Conservation (phyloP, 2,113 vertebrate genomes). For the Parotia lawesii region DNA sequence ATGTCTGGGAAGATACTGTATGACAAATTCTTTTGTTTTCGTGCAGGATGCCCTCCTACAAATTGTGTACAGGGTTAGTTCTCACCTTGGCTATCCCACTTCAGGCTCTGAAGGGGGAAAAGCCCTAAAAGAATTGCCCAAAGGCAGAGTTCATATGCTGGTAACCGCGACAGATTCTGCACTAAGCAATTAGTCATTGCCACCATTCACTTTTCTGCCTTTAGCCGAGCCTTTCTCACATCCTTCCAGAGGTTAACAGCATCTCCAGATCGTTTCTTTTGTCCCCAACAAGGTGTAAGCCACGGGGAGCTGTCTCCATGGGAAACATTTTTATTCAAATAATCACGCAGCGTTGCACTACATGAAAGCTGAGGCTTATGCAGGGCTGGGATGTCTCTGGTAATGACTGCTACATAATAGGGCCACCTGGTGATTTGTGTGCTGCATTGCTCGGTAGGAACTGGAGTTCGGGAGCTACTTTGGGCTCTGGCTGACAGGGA, state of each 20-base stretch:
- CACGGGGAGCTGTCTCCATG: not conserved
- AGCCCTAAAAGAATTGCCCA: not conserved
- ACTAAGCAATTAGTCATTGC: not conserved
- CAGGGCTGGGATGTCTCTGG: constrained; percentile 25
- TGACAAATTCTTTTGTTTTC: not conserved
- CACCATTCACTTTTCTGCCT: not conserved
- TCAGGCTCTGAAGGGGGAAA: not conserved
- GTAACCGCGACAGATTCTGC: not conserved
- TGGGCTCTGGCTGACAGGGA: not conserved
- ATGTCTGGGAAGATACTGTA: not conserved
- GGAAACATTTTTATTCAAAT: not conserved
- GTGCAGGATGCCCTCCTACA: not conserved
- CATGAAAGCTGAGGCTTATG: not conserved
- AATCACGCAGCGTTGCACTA: not conserved
- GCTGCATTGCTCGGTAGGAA: constrained; percentile 29
- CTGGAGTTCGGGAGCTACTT: not conserved
- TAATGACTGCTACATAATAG: constrained; percentile 45
- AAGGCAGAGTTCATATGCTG: not conserved
- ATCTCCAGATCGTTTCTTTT: not conserved
- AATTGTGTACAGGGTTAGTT: not conserved
- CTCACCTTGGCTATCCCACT: not conserved
- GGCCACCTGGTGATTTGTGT: constrained; percentile 52
- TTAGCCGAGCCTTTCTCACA: not conserved
- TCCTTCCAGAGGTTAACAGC: not conserved
- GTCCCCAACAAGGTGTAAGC: constrained; percentile 26